Percentiles rank a stretch among this genome's conserved stretches.
phyloP scores from a whole-genome alignment of 2,888 invertebrate genomes.

The Zhuqinia jingwanae region DNA sequence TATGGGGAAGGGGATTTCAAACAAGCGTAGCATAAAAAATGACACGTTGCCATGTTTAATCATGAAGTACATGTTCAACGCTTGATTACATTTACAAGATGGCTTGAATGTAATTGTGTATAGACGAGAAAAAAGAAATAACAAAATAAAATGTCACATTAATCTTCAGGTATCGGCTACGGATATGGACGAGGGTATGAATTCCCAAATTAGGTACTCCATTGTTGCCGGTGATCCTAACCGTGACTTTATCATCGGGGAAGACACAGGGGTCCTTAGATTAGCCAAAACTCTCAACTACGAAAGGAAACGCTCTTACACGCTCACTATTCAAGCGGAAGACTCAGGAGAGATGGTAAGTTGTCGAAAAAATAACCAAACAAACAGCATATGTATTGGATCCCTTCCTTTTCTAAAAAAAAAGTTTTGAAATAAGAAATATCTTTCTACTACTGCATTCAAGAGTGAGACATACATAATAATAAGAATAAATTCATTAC shows the following conservation, averaged over 20 bases:
- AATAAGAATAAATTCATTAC: constrained; percentile 2
- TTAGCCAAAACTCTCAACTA: constrained; percentile 96
- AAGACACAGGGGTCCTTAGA: constrained; percentile 94
- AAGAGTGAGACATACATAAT: not conserved
- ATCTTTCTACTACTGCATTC: constrained; percentile 36
- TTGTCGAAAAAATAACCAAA: constrained; percentile 68
- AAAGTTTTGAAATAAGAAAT: too few relatives aligned
- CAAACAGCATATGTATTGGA: too few relatives aligned
- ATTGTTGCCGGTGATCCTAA: constrained; percentile 94
- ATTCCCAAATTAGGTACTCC: constrained; percentile 95
- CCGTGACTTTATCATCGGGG: constrained; percentile 94
- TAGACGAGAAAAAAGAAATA: constrained; percentile 2
- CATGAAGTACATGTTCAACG: not conserved
- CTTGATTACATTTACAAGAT: constrained; percentile 8
- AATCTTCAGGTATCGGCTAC: constrained; percentile 89
- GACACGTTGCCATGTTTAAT: constrained; percentile 52
- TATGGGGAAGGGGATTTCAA: not conserved
- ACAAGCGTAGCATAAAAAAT: constrained; percentile 57
- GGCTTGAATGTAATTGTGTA: too few relatives aligned
- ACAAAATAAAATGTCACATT: constrained; percentile 59
- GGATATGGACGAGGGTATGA: constrained; percentile 92
- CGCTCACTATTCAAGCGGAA: constrained; percentile 92
- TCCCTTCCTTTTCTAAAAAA: too few relatives aligned
- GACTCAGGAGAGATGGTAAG: constrained; percentile 88
- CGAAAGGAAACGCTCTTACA: constrained; percentile 92